Evolutionary conservation across 1,140 invertebrate species (phyloP), one percentile per base, ranked within the genome.

Genomic region (Ostrea denselamellosa): DNA sequence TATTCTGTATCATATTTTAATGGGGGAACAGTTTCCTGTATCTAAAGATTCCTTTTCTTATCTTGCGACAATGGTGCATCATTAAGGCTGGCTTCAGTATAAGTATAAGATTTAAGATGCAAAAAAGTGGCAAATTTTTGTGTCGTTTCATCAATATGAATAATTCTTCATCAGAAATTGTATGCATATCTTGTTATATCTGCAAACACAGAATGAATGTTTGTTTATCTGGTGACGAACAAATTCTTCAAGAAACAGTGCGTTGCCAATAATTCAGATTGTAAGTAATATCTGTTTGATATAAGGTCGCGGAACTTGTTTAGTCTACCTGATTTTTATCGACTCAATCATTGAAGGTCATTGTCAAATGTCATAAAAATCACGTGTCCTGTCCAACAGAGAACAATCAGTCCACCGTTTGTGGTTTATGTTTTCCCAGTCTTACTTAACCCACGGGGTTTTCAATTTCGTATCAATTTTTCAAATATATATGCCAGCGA

Each of bases 381-480:
- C 56, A 62, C 14, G 22, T 25, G 68, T 77, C 68, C 17, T 62
- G 25, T 25, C 68, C 28, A 14, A 0, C 25, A 25, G 28, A 25
- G 25, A 77, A 62, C 58, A 19, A 17, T 62, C 14, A n/a, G 58
- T n/a, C 17, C 58, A n/a, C 5, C 58, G 19, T 44, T 44, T 44
- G 2, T 44, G 34, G 34, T 62, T 62, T 12, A 3, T 25, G 25
- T 77, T 77, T 25, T 77, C 22, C 68, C 25, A 34, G 68, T 28
- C 68, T 77, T 28, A 77, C 10, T 28, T 77, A 34, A 25, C 28
- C 25, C 68, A 34, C 28, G 25, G 28, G 68, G 28, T 77, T 77
- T 62, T 77, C 28, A 77, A 77, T 28, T 28, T 77, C 28, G 28
- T 8, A 77, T 77, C 68, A 77, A 25, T 77, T 77, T 77, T 77